Percentiles rank a stretch among this genome's conserved stretches.
Conservation (phyloP, 2,113 vertebrate genomes). For the Miniopterus natalensis region DNA sequence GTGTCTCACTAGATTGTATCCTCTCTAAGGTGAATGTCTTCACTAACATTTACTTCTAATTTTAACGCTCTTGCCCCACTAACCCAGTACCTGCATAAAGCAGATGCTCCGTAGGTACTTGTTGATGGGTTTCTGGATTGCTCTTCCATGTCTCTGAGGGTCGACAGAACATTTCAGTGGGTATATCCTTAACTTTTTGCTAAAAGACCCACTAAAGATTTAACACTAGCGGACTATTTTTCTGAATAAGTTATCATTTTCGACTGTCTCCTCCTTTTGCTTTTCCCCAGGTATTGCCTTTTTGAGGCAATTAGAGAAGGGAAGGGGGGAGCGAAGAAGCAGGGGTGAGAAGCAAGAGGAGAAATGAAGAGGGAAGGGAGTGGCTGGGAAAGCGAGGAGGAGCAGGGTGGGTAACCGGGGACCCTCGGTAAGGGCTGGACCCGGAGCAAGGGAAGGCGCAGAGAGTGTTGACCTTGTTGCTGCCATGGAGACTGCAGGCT, state of each 20-base stretch:
- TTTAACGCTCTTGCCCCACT: neutral
- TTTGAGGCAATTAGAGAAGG: neutral
- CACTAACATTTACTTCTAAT: neutral
- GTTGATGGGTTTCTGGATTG: neutral
- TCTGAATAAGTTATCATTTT: neutral
- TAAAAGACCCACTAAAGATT: neutral
- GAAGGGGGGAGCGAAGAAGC: neutral
- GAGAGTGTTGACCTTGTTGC: neutral
- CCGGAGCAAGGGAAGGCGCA: too few relatives aligned
- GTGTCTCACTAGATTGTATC: neutral
- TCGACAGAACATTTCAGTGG: neutral
- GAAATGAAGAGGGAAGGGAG: neutral
- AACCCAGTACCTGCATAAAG: neutral
- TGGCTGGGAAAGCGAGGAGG: neutral
- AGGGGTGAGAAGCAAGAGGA: neutral
- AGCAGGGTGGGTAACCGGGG: neutral
- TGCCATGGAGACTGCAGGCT: rapidly evolving
- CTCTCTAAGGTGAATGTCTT: neutral
- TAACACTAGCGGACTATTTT: neutral
- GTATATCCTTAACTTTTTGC: conserved; percentile 4
- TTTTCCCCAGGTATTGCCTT: neutral
- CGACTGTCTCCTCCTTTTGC: neutral
- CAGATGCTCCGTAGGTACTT: neutral
- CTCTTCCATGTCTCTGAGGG: neutral
- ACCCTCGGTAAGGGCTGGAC: neutral